phyloP scores from a whole-genome alignment of 1,140 invertebrate species.

The Drosophila chauvacae region DNA sequence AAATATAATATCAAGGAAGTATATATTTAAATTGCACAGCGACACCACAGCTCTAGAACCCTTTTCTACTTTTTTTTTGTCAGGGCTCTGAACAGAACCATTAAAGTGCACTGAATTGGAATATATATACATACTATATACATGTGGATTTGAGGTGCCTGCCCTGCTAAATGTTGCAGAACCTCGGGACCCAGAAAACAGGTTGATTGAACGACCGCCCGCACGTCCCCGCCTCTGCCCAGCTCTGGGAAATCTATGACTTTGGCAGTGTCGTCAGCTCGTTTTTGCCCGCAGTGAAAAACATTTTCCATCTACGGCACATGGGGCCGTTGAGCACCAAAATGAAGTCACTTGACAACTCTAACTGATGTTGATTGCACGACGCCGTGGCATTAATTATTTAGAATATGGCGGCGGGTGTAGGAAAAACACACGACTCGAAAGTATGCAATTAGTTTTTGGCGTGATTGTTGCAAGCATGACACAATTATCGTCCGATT shows the following conservation, averaged over 20 bases:
- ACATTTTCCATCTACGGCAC: conserved; percentile 25
- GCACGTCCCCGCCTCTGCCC: not conserved
- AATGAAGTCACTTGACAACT: conserved; percentile 77
- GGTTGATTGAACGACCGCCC: conserved; percentile 32
- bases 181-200: conserved; percentile 42
- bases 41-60: conserved; percentile 24
- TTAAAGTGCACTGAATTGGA: conserved; percentile 69
- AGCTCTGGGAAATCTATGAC: conserved; percentile 55
- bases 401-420: conserved; percentile 51
- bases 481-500: conserved; percentile 30
- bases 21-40: conserved; percentile 60
- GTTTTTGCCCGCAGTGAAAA: conserved; percentile 16
- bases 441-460: conserved; percentile 77
- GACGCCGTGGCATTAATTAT: conserved; percentile 73
- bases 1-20: conserved; percentile 49
- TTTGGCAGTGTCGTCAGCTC: conserved; percentile 65
- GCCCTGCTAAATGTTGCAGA: conserved; percentile 61
- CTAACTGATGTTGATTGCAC: conserved; percentile 75
- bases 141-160: conserved; percentile 23
- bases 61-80: conserved; percentile 1
- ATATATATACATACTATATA: conserved; percentile 35
- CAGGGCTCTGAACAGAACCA: conserved; percentile 45
- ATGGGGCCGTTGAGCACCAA: conserved; percentile 42
- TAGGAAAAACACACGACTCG: conserved; percentile 31
- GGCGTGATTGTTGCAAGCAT: conserved; percentile 49